phyloP scores from a whole-genome alignment of 2,113 vertebrate species.

The Plecotus auritus region DNA sequence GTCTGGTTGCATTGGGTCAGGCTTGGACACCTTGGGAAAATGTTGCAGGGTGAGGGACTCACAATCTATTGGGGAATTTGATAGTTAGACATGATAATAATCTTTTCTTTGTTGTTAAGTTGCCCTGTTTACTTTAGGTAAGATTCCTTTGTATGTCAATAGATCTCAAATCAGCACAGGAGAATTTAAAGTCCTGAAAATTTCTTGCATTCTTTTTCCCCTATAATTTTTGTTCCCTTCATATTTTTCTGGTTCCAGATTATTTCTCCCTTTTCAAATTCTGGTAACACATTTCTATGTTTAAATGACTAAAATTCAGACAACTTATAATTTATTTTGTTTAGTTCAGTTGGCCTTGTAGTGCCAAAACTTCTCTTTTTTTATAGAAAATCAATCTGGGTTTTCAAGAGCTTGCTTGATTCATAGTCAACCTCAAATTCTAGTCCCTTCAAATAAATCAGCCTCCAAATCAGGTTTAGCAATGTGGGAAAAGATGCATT shows the following conservation, averaged over 20 bases:
- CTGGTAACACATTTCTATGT: background rate
- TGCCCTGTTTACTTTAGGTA: background rate
- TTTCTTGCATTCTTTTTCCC: background rate
- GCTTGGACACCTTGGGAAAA: background rate
- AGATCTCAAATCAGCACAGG: background rate
- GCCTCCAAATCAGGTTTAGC: slow-evolving; percentile 8
- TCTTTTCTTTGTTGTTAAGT: background rate
- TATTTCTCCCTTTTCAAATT: background rate
- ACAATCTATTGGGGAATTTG: background rate
- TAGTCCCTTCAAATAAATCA: slow-evolving; percentile 13
- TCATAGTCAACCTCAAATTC: slow-evolving; percentile 16
- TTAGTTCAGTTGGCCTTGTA: background rate
- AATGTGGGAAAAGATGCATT: background rate
- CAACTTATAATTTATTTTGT: slow-evolving; percentile 22
- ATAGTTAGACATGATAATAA: background rate
- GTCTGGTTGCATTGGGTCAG: background rate
- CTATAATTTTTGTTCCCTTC: background rate
- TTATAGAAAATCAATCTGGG: slow-evolving; percentile 20
- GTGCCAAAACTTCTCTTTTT: background rate
- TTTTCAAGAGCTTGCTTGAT: background rate
- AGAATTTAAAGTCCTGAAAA: background rate
- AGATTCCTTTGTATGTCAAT: background rate
- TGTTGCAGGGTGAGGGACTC: no score
- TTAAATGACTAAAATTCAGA: slow-evolving; percentile 50
- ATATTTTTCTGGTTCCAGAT: background rate